Evolutionary conservation across 2,113 vertebrate species (phyloP), one percentile per base, ranked within the genome.

Genomic region (Gadus chalcogrammus): DNA sequence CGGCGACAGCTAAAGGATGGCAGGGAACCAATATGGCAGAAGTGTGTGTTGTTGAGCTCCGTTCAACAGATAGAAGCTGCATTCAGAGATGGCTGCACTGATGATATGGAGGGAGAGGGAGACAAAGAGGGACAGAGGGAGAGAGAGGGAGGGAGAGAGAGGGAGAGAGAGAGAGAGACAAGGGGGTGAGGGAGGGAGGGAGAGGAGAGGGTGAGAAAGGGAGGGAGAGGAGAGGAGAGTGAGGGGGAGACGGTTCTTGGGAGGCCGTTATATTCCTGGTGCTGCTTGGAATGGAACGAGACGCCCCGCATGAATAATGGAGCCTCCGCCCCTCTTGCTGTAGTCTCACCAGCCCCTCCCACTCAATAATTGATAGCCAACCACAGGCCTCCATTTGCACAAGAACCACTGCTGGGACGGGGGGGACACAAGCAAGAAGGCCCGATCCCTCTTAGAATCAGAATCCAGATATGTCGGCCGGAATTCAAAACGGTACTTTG

Each of bases 311-410:
- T 89, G 82, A 88, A 91, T 89, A 88, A 91, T 89, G 61, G 71
- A 89, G 77, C 61, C 80, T 81, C 81, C 9, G 42, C 64, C 65
- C 22, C 71, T 4, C 35, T 35, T 22, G 65, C 71, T 22, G 27
- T 17, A 78, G 64, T 74, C 77, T 16, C 72, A 68, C 67, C 66
- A 48, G 68, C 79, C 74, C 69, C 78, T 73, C 61, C 42, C 67
- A 78, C 64, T 88, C 73, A 89, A 89, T 89, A 87, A 89, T 89
- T 87, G 64, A 91, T 85, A 70, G 72, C 59, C 61, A 71, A 82
- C 79, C 73, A 80, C 78, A 82, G 75, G 79, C 81, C 79, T 76
- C 74, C 87, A 88, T 87, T 87, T 81, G 81, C 1, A 7, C 71
- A 16, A 52, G 59, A 15, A 64, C 71, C 53, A 61, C 13, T 48